Evolutionary conservation across 2,797 vertebrate genomes (phyloP), one percentile per base, ranked within the genome.

Genomic region (Labeo calbasu): DNA sequence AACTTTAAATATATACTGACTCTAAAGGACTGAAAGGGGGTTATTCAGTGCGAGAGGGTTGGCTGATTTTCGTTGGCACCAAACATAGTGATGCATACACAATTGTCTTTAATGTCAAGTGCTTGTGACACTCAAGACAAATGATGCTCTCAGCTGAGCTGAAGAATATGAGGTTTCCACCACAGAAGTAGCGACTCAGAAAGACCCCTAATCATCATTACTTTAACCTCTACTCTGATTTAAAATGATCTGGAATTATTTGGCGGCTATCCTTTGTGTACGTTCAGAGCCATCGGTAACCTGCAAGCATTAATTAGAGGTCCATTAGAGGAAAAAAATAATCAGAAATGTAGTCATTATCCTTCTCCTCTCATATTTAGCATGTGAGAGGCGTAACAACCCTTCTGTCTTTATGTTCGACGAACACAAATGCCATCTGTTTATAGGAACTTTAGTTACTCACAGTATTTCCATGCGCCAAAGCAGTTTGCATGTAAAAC

Each of bases 301-400:
- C 81, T 87, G 86, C 89, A 92, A 90, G 88, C 87, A 90, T 94
- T 92, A 95, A 93, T 94, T 93, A 93, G 86, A 88, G 87, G 86
- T 87, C 87, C 87, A 93, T 93, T 94, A 93, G 91, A 89, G 90
- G 83, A 84, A 50, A 81, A 81, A 90, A 90, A 92, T 91, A 87
- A 91, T 93, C 90, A 88, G 88, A 90, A 91, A 89, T 77, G 72
- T 86, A 89, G 86, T 89, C 92, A 89, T 93, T 92, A 93, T 85
- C 85, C 53, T 1, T 86, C 84, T 86, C 80, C 73, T 43, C 73
- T 70, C 40, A 66, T 87, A 77, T 77, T 92, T 90, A 88, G 72
- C 90, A 91, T 89, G 86, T 81, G 82, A 80, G 84, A 72, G 55
- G 86, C 85, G 79, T 78, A 81, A 69, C 78, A 83, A 72, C 87